A percentile compares a stretch with the other conserved stretches of the same genome.
Conservation (phyloP, 2,113 vertebrate species). For the Oxyruncus cristatus region DNA sequence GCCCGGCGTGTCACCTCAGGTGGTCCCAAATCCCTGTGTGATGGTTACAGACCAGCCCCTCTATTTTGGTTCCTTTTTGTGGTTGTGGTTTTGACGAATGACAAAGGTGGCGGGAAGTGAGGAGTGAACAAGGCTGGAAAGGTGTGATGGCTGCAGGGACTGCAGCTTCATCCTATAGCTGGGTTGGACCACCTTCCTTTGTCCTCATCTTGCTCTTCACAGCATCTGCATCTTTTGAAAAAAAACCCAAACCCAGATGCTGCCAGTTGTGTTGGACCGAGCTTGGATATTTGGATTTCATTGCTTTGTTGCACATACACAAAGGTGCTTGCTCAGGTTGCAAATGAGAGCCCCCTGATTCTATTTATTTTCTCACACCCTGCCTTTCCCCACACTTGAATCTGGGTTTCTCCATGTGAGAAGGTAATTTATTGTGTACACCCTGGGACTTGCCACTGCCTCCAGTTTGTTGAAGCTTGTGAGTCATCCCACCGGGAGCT, state of each 20-base stretch:
- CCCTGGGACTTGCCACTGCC: conserved; percentile 12
- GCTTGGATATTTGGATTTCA: background rate
- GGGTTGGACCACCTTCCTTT: background rate
- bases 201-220: background rate
- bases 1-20: background rate
- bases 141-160: background rate
- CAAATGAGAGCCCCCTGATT: background rate
- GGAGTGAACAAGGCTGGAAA: background rate
- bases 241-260: background rate
- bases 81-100: background rate
- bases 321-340: background rate
- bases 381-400: background rate
- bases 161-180: background rate
- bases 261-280: background rate
- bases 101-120: background rate
- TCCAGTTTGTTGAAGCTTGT: conserved; percentile 35
- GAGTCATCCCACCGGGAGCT: conserved; percentile 15
- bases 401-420: background rate
- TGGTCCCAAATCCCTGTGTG: background rate
- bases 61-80: background rate
- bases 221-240: background rate
- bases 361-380: background rate
- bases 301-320: background rate
- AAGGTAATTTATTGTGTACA: conserved; percentile 40
- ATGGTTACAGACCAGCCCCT: background rate